Percentiles rank a stretch among this genome's conserved stretches.
Conservation (phyloP, 2,113 vertebrate genomes). For the Mesitornis unicolor region DNA sequence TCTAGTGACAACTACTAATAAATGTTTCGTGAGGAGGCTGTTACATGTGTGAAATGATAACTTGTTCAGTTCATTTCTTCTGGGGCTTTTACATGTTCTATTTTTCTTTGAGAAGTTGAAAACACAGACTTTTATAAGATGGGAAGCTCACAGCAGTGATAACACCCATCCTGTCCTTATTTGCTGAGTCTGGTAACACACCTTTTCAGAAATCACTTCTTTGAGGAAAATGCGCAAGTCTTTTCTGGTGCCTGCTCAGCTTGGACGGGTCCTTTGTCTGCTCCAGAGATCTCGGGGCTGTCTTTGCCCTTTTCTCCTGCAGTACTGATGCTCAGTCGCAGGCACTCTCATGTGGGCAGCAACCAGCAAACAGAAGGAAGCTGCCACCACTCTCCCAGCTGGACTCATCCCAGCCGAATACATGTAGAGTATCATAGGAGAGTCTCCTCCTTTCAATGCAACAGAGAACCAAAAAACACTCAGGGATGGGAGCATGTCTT, state of each 20-base stretch:
- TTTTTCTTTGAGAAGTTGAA: neutral
- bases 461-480: neutral
- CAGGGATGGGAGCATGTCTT: neutral
- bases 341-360: fast-evolving
- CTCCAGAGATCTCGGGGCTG: neutral
- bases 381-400: neutral
- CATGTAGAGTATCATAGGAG: fast-evolving
- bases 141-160: neutral
- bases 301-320: neutral
- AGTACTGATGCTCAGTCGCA: neutral
- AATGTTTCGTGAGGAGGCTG: neutral
- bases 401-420: too few species aligned
- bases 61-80: neutral
- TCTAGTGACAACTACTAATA: neutral
- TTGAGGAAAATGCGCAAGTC: neutral
- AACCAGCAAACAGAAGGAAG: neutral
- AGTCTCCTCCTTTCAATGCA: neutral
- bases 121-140: neutral
- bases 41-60: neutral
- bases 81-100: neutral
- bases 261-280: neutral
- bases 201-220: neutral
- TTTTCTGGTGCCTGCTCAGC: neutral
- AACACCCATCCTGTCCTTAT: neutral
- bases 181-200: neutral